Percentiles rank a stretch among this genome's conserved stretches.
These are phyloP conservation scores for Koerneria pararmatus DNA, from an alignment of 2,888 invertebrate species.

Conservation along the genomic window DNA sequence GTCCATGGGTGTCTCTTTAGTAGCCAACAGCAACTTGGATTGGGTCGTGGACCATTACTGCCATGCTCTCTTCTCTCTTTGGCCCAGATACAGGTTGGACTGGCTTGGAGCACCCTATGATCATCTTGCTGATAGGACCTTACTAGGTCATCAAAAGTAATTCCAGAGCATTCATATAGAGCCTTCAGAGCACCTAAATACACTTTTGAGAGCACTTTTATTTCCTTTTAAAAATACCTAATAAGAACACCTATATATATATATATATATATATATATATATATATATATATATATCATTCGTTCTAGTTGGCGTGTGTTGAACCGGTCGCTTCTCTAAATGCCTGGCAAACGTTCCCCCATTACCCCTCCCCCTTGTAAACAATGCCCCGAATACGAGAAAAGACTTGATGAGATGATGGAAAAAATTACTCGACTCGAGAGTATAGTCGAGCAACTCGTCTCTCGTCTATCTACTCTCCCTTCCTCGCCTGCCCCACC, in stretches of 20 bases:
- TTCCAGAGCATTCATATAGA: background rate
- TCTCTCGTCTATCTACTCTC: too few relatives aligned
- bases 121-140: background rate
- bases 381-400: too few relatives aligned
- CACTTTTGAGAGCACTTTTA: background rate
- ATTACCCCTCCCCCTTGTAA: too few relatives aligned
- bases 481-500: too few relatives aligned
- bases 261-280: too few relatives aligned
- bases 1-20: conserved; percentile 41
- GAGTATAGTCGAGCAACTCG: too few relatives aligned
- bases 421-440: too few relatives aligned
- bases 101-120: background rate
- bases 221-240: background rate
- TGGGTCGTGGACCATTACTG: conserved; percentile 50
- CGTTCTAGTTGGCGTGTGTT: background rate
- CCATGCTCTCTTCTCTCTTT: conserved; percentile 45
- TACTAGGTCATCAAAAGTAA: background rate
- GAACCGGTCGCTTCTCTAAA: too few relatives aligned
- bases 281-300: too few relatives aligned
- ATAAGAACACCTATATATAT: background rate
- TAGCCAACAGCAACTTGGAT: conserved; percentile 45
- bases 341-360: too few relatives aligned
- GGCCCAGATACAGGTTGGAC: conserved; percentile 35
- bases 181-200: background rate
- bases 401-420: too few relatives aligned